Base-by-base conservation (phyloP, 2,113 vertebrate genomes). In the Pagrus major region DNA sequence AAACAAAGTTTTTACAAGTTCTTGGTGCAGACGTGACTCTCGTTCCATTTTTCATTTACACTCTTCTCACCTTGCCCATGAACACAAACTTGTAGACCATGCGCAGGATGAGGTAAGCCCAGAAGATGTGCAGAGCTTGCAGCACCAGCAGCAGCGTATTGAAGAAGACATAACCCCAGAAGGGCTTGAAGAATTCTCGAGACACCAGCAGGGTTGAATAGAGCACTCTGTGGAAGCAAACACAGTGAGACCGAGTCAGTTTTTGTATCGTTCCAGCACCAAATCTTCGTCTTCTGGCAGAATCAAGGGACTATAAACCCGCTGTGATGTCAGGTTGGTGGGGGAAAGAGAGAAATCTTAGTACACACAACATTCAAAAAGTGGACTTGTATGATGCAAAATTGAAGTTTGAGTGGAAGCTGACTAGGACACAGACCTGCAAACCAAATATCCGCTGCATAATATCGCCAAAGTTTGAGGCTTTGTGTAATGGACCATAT, bases 121-220 rank as follows among this genome's bases (percentile, higher is more conserved):
- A 99, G 92, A 98, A 99, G 76, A 97, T 8, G 29, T 99, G 97
- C 39, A 99, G 94, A 9, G 93, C 49, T 86, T 98, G 97, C 41
- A 99, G 95, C 21, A 93, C 54, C 9, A 94, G 42, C 78, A 99
- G 94, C 6, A 98, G 95, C 1, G 1, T 2, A 9, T 97, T 97
- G 87, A 98, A 93, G 88, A 98, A 96, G 85, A 97, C 99, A 82
- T 98, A 99, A 76, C 94, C 96, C 1, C 95, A 95, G 92, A 97
- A 99, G 5, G 97, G 95, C 0, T 93, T 18, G 23, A 89, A 94
- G 71, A 92, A 90, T 51, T 95, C 85, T 49, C 95, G 83, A 54
- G 95, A 97, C 49, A 95, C 89, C 14, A 95, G 94, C 76, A 96
- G 91, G 0, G 97, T 96, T 39, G 95, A 85, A 67, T 97, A 84